Evolutionary conservation across 1,140 invertebrate species (phyloP), one percentile per base, ranked within the genome.

Genomic region (Trinorchestia longiramus): DNA sequence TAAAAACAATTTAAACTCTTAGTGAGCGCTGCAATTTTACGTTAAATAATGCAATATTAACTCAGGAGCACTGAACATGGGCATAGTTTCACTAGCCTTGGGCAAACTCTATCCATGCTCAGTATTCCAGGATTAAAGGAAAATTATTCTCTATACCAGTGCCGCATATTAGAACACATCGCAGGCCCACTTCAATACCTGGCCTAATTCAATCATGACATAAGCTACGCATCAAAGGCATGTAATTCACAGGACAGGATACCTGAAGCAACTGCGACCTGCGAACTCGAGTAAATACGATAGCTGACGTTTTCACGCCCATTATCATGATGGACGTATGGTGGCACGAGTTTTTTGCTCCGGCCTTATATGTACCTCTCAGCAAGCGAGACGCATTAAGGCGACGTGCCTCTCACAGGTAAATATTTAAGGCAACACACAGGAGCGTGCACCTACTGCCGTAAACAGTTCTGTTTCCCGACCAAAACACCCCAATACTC

Each of bases 341-440:
- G 41, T 36, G 36, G 43, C 88, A 42, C 11, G 43, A 90, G 11
- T 90, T 90, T 90, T 90, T 4, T 42, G 43, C 41, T 15, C 88
- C 0, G 43, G 43, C 88, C 43, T 90, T 43, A 90, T 11, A n/a
- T n/a, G n/a, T n/a, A 42, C 88, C 62, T 77, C 62, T 77, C 62
- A 77, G 11, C 88, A 44, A 94, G 4, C 44, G 44, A 45, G 44
- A 94, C 43, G 40, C 92, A 47, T 45, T 94, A 45, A 40, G 17
- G 92, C 41, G 92, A 43, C 92, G 92, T 28, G 92, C 44, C 43
- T 45, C 36, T 11, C 43, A 19, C 43, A 40, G 40, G 92, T 94
- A 94, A 94, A 94, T 94, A 94, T 94, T 94, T 43, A 94, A 45
- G 88, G 43, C 41, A 91, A 44, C 88, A 77, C 88, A 44, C 43